Evolutionary conservation across 2,888 invertebrate species (phyloP), one percentile per base, ranked within the genome.

Genomic region (Blastobasis lacticolella): DNA sequence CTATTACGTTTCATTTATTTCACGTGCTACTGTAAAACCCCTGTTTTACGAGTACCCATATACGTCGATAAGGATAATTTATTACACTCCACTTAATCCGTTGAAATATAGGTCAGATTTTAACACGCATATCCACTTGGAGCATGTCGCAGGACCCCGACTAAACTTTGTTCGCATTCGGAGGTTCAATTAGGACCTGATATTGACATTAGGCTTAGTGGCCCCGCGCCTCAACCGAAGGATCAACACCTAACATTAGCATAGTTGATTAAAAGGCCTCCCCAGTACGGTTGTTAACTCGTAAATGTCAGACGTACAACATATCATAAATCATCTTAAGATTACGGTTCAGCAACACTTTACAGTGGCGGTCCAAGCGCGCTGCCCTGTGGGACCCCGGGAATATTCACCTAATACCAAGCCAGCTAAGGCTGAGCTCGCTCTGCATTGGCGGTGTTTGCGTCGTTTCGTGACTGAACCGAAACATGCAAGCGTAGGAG

Each of bases 201-300:
- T 81, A 84, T 84, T 84, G 84, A 81, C 81, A 78, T 78, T 71
- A 72, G 76, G 65, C 71, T 78, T 75, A 72, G 76, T 66, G 72
- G 64, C 63, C 73, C 70, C 67, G 59, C 66, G 65, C 67, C 63
- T 59, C 63, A 61, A 62, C 64, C 70, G 68, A 71, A 69, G 77
- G 78, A 81, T 80, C 79, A 79, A 81, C 82, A 78, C 75, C 80
- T 80, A 78, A 81, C 84, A 86, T 87, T 87, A 84, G 80, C 84
- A 84, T 84, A 84, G 82, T 83, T 87, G 86, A 87, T 87, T 87
- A 87, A 85, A 86, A 87, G 81, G 83, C 81, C 82, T 79, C 75
- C 75, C 69, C 75, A 72, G 71, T 72, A 75, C 66, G 68, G 72
- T 75, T 81, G 86, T 84, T 82, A 84, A 81, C 79, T 85, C 81